Evolutionary conservation across 1,140 invertebrate species (phyloP), one percentile per base, ranked within the genome.

Genomic region (Acromyrmex echinatior): DNA sequence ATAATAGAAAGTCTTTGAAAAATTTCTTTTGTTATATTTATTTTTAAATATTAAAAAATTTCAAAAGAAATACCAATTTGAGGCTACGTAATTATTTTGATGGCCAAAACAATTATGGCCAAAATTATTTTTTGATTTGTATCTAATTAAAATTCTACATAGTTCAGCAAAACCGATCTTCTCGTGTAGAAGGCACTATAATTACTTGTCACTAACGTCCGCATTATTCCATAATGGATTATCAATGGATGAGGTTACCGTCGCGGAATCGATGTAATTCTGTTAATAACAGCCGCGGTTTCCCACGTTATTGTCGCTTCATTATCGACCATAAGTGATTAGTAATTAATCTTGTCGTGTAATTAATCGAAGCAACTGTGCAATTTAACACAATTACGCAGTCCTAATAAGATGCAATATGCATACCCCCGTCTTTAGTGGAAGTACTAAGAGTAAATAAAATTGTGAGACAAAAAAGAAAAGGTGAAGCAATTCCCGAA

Each of bases 261-360:
- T 82, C 56, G 65, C 6, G 31, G 28, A 84, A 74, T 63, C 56
- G 58, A 62, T 81, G 35, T 84, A 82, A 62, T 56, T 56, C 70
- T 63, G 70, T 84, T 84, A 63, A 84, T 76, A 39, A 84, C 25
- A 76, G n/a, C 3, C 56, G 80, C 25, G 25, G 70, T 76, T 84
- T 84, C 56, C 80, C 56, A 28, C 70, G 39, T 76, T 84, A 76
- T 74, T 84, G 70, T 45, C 25, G 56, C 25, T 31, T 76, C 56
- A 84, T 84, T 76, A 84, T 84, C 39, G 39, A 84, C 49, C 56
- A 51, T 62, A 84, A 58, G 56, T 76, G 68, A 74, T 76, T 84
- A 62, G 70, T 84, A 84, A 84, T 84, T 84, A 84, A 84, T 84
- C 58, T 56, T 3, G 28, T 25, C 39, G 70, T 14, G 18, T 76